Conservation (phyloP, 2,113 vertebrate species). For the Dipodomys stephensi region DNA sequence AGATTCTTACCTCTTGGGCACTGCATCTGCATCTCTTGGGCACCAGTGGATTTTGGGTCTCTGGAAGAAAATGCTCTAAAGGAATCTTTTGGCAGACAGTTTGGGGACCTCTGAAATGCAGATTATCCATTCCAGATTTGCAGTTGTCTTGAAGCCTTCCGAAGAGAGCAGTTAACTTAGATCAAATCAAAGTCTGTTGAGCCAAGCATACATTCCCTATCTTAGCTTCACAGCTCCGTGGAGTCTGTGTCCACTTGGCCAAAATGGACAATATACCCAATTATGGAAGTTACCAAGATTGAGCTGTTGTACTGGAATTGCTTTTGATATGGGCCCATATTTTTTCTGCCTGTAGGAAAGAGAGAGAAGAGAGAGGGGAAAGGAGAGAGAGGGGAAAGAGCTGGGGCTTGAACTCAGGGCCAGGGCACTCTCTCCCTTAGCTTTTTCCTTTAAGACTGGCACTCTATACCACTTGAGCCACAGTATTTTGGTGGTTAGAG, state of each 20-base stretch:
- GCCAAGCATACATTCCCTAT: constrained; percentile 21
- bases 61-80: constrained; percentile 37
- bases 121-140: constrained; percentile 35
- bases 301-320: constrained; percentile 15
- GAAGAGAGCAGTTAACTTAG: constrained; percentile 41
- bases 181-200: constrained; percentile 53
- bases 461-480: too few species aligned
- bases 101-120: constrained; percentile 53
- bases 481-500: too few species aligned
- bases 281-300: constrained; percentile 18
- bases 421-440: too few species aligned
- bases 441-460: too few species aligned
- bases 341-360: constrained; percentile 7
- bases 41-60: constrained; percentile 44
- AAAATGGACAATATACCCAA: constrained; percentile 5
- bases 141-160: constrained; percentile 48
- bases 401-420: too few species aligned
- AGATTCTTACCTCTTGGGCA: constrained; percentile 42
- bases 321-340: background rate
- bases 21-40: background rate
- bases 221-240: background rate
- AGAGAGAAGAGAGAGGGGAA: background rate
- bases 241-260: constrained; percentile 7
- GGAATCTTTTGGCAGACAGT: constrained; percentile 4
- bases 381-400: too few species aligned